These are phyloP conservation scores for Drosophila picticornis DNA, from an alignment of 2,888 invertebrate species.

Conservation along the genomic window DNA sequence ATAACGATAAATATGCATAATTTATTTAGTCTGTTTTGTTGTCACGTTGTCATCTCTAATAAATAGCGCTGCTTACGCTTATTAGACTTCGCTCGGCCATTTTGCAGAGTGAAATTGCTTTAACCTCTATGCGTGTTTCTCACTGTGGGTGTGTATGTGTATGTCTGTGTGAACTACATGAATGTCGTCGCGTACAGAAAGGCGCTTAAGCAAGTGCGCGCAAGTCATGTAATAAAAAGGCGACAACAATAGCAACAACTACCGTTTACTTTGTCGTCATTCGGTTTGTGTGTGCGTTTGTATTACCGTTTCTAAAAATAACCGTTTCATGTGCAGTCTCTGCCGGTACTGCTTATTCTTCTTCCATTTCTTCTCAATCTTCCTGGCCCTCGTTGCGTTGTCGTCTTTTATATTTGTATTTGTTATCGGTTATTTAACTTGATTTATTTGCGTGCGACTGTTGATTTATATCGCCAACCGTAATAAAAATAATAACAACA, in stretches of 20 bases:
- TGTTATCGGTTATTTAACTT: conserved; percentile 79
- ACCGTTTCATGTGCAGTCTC: conserved; percentile 67
- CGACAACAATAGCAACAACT: conserved; percentile 45
- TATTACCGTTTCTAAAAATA: conserved; percentile 71
- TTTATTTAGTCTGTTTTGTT: background rate
- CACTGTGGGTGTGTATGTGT: conserved; percentile 5
- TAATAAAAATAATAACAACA: conserved; percentile 35
- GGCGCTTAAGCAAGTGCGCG: conserved; percentile 64
- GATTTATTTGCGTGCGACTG: conserved; percentile 79
- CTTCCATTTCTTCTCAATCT: conserved; percentile 5
- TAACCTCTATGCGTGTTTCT: conserved; percentile 45
- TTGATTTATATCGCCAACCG: conserved; percentile 71
- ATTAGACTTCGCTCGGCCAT: conserved; percentile 40
- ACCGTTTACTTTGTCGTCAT: conserved; percentile 56
- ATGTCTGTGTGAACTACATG: conserved; percentile 40
- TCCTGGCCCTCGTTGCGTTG: conserved; percentile 3
- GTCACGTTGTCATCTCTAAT: conserved; percentile 37
- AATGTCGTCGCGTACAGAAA: conserved; percentile 49
- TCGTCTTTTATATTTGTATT: conserved; percentile 58
- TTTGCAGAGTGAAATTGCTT: conserved; percentile 47
- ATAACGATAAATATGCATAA: background rate
- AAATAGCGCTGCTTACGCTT: conserved; percentile 20
- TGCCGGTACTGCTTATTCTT: conserved; percentile 22
- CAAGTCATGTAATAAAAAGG: conserved; percentile 50
- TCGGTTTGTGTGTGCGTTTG: conserved; percentile 30